Evolutionary conservation across 2,888 invertebrate genomes (phyloP).

Genomic region (Microchrysa polita): DNA sequence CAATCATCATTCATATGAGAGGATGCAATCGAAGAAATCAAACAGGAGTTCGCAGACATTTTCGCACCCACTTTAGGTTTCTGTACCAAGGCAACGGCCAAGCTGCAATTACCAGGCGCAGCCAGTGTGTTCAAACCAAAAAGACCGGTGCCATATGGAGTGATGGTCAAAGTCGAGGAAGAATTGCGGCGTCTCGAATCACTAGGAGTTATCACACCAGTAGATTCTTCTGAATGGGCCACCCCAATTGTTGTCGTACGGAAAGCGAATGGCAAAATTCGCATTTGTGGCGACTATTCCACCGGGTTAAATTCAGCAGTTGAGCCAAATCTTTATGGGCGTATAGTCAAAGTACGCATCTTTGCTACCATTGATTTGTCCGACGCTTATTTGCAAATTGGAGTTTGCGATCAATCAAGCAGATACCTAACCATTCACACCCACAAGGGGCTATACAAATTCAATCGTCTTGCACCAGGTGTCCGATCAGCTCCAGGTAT

Average conservation of each 20-base stretch:
- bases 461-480: constrained; percentile 45
- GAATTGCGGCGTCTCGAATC: constrained; percentile 42
- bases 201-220: constrained; percentile 48
- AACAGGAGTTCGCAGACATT: too few species aligned
- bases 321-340: constrained; percentile 50
- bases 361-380: not conserved
- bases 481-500: not conserved
- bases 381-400: too few species aligned
- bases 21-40: too few species aligned
- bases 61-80: too few species aligned
- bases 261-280: constrained; percentile 49
- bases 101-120: too few species aligned
- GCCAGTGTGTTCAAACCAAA: too few species aligned
- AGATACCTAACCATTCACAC: constrained; percentile 47
- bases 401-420: not conserved
- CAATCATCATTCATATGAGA: too few species aligned
- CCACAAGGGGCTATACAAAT: constrained; percentile 50
- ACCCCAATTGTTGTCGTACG: constrained; percentile 50
- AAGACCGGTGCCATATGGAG: too few species aligned
- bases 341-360: not conserved
- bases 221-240: constrained; percentile 51
- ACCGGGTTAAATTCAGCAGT: constrained; percentile 51
- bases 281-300: constrained; percentile 52
- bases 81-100: too few species aligned
- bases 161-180: too few species aligned